Base-by-base conservation (phyloP, 1,140 invertebrate species). In the Rhagoletis zephyria region DNA sequence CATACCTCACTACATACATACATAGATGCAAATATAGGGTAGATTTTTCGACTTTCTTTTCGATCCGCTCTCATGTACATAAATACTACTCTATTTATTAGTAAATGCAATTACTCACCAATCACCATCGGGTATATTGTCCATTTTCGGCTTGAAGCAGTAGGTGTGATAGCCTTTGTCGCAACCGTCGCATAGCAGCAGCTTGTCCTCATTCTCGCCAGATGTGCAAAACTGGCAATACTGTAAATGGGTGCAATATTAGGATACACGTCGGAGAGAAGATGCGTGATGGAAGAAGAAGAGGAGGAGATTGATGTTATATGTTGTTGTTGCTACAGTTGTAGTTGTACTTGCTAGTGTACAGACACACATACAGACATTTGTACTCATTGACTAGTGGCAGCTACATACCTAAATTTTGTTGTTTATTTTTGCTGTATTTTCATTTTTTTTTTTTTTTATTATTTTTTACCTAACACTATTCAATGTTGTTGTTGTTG, bases 111-210 rank as follows among this genome's bases (percentile, higher is more conserved):
- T 67, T 89, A 92, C 95, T 95, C 92, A 99, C 98, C 98, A 99
- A 93, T 99, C 98, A 88, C 98, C 98, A 91, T 99, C 98, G 63
- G 98, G 98, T 94, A 97, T 98, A 90, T 96, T 97, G 87, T 98
- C 97, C 97, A 99, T 97, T 94, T 97, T 96, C 89, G 98, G 98
- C 94, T 98, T 98, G 94, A 99, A 99, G 94, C 98, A 99, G 93
- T 99, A 99, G 70, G 97, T 99, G 94, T 99, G 98, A 93, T 99
- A 99, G 81, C 98, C 98, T 93, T 97, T 97, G 94, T 99, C 98
- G 94, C 98, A 99, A 88, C 97, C 97, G 94, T 99, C 98, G 94
- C 98, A 99, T 3, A 99, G 94, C 87, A 99, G 94, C 70, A 99
- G 93, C 93, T 98, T 97, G 89, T 98, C 98, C 94, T 99, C 98